Conservation (phyloP, 2,888 invertebrate genomes). For the Lithophane ornitopus region DNA sequence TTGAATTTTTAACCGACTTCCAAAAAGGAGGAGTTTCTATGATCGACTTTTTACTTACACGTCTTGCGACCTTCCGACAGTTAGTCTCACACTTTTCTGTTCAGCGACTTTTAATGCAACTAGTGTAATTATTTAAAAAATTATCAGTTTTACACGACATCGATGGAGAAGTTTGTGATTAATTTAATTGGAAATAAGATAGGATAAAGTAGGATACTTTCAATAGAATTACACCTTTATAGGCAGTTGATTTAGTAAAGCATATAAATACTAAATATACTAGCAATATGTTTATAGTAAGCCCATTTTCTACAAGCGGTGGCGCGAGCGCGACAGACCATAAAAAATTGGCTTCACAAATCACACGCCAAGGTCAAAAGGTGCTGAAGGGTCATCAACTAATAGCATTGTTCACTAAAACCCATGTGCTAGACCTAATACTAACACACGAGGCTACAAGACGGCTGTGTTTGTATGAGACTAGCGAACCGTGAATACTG, state of each 20-base stretch:
- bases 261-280: not conserved
- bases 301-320: not conserved
- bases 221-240: not conserved
- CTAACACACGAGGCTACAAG: slow-evolving; percentile 24
- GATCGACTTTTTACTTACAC: too few species aligned
- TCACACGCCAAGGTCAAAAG: slow-evolving; percentile 31
- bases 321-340: not conserved
- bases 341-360: not conserved
- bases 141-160: not conserved
- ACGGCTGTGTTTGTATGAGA: slow-evolving; percentile 40
- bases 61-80: not conserved
- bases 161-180: not conserved
- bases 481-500: slow-evolving; percentile 52
- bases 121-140: not conserved
- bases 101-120: not conserved
- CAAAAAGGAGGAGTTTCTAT: too few species aligned
- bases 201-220: not conserved
- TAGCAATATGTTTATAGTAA: not conserved
- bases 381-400: slow-evolving; percentile 29
- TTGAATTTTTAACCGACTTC: not conserved
- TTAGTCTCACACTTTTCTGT: not conserved
- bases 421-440: slow-evolving; percentile 27
- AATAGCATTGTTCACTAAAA: slow-evolving; percentile 43
- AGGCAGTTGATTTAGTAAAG: not conserved
- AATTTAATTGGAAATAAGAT: not conserved